Base-by-base conservation (phyloP, 2,113 vertebrate species). In the Oryzias melastigma region DNA sequence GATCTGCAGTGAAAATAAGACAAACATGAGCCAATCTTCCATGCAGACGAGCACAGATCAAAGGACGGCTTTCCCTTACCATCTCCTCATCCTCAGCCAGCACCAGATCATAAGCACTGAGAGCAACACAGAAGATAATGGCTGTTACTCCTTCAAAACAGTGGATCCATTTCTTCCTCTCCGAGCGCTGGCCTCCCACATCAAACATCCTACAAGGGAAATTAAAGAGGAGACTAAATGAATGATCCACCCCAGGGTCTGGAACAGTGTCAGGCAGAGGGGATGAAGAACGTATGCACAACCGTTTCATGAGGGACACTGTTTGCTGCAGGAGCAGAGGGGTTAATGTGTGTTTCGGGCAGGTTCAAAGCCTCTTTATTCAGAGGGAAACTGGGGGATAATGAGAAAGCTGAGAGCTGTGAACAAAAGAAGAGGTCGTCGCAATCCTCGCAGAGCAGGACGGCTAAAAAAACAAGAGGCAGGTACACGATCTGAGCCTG, bases 1-100 rank as follows among this genome's bases (percentile, higher is more conserved):
- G 48, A 52, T 35, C 35, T 13, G 35, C 10, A 35, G 7, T 52
- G n/a, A 51, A 51, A 71, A 58, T 53, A 14, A 65, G 29, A 41
- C 17, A 22, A 16, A 54, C 19, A 52, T 52, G 17, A 58, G 49
- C 43, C 52, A 24, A 58, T 69, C 14, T 52, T 57, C 24, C 14
- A n/a, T 25, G 51, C 29, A 53, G 12, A 49, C 27, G 24, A 58
- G 62, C 29, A 64, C 40, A 47, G 7, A 14, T 12, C 13, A 58
- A 19, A 52, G 1, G 50, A 16, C 3, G 14, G 4, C 15, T 41
- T 48, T 22, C 62, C 29, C 94, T 94, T 81, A 99, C 97, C 97
- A 99, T 99, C 87, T 99, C 97, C 82, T 99, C 97, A 0, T 99
- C 97, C 80, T 99, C 97, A 4, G 96, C 97, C 80, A 99, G 87